Evolutionary conservation across 2,888 invertebrate species (phyloP), one percentile per base, ranked within the genome.

Genomic region (Agrilus biguttatus): DNA sequence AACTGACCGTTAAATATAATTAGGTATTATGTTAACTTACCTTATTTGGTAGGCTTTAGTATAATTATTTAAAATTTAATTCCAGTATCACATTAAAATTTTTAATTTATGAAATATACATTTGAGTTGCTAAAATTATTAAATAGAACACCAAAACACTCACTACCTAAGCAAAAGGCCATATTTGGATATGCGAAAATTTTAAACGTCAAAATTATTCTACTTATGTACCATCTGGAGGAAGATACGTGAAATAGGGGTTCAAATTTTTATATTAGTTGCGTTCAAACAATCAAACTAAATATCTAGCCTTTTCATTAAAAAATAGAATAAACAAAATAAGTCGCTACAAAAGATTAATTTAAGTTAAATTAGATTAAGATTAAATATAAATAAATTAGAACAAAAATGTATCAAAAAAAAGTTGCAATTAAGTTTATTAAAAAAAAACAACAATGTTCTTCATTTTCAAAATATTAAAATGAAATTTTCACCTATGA

Each of bases 121-220:
- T 48, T 43, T 44, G 43, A 44, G 43, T 50, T 48, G 44, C 37
- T 44, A 44, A 36, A 44, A 39, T 44, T 44, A 45, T 41, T 48
- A 49, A 56, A 60, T 58, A 53, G 56, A 56, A 58, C 60, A 61
- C 58, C 53, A 56, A 56, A 57, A 48, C 49, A 47, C 47, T 45
- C 43, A 41, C 48, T 46, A 48, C 47, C 48, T 45, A 47, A 45
- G 41, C 49, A 61, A 63, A 65, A 65, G 58, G 59, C 65, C 66
- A 63, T 65, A 65, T 65, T 65, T 65, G 66, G 66, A 62, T 63
- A 65, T 66, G 66, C 58, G 60, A 62, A 63, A 59, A 60, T 63
- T 63, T 63, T 60, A 62, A 63, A 64, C 63, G 64, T 64, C 63
- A 64, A 63, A 56, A 33, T 44, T 10, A 10, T 28, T 28, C 28